Evolutionary conservation across 2,113 vertebrate genomes (phyloP).

Genomic region (Corythornis madagascariensis): DNA sequence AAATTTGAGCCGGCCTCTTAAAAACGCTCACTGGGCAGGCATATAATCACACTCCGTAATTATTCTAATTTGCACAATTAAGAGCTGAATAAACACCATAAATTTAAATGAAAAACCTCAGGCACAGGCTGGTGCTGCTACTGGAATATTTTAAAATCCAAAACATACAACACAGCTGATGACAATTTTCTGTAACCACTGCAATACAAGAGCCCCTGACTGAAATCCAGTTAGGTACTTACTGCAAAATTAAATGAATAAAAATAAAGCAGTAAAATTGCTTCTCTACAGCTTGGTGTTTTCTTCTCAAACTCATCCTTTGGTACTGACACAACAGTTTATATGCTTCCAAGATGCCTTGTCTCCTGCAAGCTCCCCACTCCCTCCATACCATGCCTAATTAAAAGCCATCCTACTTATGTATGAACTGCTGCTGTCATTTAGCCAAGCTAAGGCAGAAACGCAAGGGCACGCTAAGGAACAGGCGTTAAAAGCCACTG

Average conservation of each 20-base stretch:
- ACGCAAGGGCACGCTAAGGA: neutral
- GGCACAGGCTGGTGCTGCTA: neutral
- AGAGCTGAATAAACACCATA: constrained; percentile 46
- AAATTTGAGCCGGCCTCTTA: neutral
- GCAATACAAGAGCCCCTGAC: neutral
- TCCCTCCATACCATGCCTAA: neutral
- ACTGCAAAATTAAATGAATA: neutral
- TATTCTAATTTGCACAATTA: constrained; percentile 52
- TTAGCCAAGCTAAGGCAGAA: neutral
- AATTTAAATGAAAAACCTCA: constrained; percentile 20
- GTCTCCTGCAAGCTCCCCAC: neutral
- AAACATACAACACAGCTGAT: neutral
- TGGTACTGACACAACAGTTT: neutral
- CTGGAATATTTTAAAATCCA: constrained; percentile 8
- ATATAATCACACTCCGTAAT: constrained; percentile 11
- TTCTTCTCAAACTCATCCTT: neutral
- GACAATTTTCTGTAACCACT: neutral
- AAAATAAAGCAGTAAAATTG: neutral
- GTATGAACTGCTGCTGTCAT: neutral
- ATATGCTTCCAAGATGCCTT: accelerated
- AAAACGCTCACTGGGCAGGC: neutral
- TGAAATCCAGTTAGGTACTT: neutral
- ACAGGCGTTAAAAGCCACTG: neutral
- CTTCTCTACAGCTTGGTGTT: neutral
- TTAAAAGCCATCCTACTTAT: neutral